Evolutionary conservation across 2,113 vertebrate genomes (phyloP).

Genomic region (Eulemur rufifrons): DNA sequence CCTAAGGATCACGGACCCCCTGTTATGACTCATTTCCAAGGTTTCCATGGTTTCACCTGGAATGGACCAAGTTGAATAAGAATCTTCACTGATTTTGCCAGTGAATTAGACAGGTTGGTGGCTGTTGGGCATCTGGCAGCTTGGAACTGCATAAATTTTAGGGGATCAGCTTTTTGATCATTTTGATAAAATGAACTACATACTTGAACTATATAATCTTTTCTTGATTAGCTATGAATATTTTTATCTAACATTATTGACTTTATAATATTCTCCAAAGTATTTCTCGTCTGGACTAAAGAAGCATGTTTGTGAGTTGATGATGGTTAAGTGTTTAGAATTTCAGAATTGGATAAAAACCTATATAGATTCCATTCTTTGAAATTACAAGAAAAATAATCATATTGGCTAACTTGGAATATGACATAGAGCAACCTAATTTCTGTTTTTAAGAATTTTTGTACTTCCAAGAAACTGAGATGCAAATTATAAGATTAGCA

Average conservation of each 20-base stretch:
- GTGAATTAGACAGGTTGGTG: not conserved
- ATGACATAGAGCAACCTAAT: not conserved
- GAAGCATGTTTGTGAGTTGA: not conserved
- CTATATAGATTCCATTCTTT: not conserved
- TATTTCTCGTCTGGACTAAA: not conserved
- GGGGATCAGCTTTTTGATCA: not conserved
- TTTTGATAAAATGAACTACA: not conserved
- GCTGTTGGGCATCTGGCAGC: not conserved
- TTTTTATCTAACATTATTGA: not conserved
- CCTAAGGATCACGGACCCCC: not conserved
- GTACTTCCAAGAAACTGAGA: not conserved
- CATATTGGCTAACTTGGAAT: not conserved
- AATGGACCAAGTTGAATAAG: not conserved
- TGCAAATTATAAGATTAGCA: not conserved
- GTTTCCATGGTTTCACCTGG: not conserved
- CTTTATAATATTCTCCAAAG: not conserved
- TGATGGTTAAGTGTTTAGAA: not conserved
- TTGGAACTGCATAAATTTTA: not conserved
- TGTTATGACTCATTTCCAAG: not conserved
- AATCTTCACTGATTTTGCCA: not conserved
- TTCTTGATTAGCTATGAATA: not conserved
- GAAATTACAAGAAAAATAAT: not conserved
- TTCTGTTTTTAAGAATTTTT: not conserved
- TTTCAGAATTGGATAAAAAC: not conserved
- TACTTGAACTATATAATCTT: not conserved